A percentile compares a stretch with the other conserved stretches of the same genome.
phyloP scores from a whole-genome alignment of 2,888 invertebrate species.

The Hymenopus coronatus region DNA sequence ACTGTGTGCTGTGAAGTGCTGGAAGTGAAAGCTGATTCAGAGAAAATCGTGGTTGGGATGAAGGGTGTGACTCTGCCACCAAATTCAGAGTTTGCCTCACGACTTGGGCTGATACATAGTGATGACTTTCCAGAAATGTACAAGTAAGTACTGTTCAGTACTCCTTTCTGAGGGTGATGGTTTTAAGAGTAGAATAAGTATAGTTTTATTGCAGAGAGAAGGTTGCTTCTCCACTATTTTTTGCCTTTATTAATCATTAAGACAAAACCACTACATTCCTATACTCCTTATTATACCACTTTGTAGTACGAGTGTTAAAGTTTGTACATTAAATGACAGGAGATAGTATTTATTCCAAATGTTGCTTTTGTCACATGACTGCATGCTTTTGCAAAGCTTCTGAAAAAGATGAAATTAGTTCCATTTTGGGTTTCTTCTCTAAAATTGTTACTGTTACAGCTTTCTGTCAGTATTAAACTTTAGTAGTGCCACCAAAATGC shows the following conservation, averaged over 20 bases:
- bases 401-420: too few relatives aligned
- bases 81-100: constrained; percentile 67
- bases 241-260: neutral
- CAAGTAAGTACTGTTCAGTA: constrained; percentile 63
- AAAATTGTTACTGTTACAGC: too few relatives aligned
- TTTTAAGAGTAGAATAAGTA: neutral
- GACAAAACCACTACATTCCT: neutral
- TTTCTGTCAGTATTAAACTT: too few relatives aligned
- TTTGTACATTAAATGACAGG: neutral
- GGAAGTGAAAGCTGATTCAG: constrained; percentile 80
- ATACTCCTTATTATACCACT: neutral
- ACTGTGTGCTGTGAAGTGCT: constrained; percentile 85
- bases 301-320: neutral
- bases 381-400: neutral
- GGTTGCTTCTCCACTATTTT: neutral
- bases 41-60: constrained; percentile 86
- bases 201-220: neutral
- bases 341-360: neutral
- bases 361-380: neutral
- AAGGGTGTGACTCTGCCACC: constrained; percentile 70
- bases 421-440: too few relatives aligned
- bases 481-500: too few relatives aligned
- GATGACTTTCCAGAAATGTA: constrained; percentile 79
- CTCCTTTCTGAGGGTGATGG: neutral
- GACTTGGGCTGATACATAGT: constrained; percentile 78